A percentile compares a stretch with the other conserved stretches of the same genome.
Evolutionary conservation across 2,113 vertebrate genomes (phyloP).

Genomic region (Aythya baeri): DNA sequence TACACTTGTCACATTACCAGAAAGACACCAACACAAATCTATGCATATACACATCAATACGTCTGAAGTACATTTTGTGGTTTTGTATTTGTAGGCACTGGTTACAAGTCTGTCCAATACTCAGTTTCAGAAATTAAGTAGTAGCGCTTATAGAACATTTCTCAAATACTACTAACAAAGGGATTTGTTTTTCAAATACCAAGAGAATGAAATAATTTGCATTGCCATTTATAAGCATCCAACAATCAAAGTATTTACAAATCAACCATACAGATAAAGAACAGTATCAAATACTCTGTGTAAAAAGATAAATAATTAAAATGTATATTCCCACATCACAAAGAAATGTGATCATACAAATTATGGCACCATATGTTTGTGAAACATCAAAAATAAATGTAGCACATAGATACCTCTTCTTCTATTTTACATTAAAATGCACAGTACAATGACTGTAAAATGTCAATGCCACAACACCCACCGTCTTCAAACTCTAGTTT

Average conservation of each 20-base stretch:
- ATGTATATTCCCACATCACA: conserved; percentile 61
- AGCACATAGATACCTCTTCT: conserved; percentile 47
- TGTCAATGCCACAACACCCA: conserved; percentile 2
- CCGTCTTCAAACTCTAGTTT: not conserved
- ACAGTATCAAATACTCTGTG: conserved; percentile 71
- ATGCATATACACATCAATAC: conserved; percentile 18
- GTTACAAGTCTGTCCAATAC: conserved; percentile 47
- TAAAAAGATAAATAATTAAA: conserved; percentile 73
- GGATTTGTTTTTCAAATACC: conserved; percentile 35
- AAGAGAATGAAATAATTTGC: conserved; percentile 25
- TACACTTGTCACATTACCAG: conserved; percentile 42
- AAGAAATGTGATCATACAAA: conserved; percentile 68
- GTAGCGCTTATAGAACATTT: conserved; percentile 52
- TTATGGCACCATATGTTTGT: conserved; percentile 60
- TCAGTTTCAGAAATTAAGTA: conserved; percentile 53
- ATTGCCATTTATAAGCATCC: conserved; percentile 43
- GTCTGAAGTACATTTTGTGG: conserved; percentile 7
- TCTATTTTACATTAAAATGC: conserved; percentile 65
- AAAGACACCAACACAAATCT: conserved; percentile 42
- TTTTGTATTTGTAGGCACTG: conserved; percentile 20
- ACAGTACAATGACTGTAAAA: conserved; percentile 65
- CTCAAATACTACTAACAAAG: conserved; percentile 46
- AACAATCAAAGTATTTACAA: conserved; percentile 53
- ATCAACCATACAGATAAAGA: conserved; percentile 54
- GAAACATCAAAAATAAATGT: conserved; percentile 65